Conservation (phyloP, 2,797 vertebrate species). For the Eidolon dupreanum region DNA sequence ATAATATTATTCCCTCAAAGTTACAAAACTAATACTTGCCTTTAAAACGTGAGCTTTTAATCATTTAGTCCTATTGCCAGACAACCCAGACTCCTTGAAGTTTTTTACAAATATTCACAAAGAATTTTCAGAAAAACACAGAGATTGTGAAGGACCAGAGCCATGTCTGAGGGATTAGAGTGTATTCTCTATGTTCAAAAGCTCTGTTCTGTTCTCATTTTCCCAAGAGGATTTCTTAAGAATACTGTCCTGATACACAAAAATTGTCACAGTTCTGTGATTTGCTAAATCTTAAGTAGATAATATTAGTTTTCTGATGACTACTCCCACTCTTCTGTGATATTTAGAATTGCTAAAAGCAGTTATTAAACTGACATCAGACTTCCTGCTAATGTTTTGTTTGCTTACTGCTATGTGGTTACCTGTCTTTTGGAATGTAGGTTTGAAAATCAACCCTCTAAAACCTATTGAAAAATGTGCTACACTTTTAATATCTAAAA, state of each 20-base stretch:
- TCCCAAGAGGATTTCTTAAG: background rate
- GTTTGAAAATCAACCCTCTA: background rate
- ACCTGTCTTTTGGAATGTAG: background rate
- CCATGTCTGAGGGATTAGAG: background rate
- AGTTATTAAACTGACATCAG: background rate
- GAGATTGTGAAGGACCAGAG: background rate
- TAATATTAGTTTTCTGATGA: background rate
- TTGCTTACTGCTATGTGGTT: background rate
- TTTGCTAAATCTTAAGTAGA: background rate
- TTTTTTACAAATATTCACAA: background rate
- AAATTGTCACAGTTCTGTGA: background rate
- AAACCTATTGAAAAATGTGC: background rate
- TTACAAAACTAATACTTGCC: background rate
- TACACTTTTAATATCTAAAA: background rate
- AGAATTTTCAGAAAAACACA: background rate
- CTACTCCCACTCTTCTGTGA: background rate
- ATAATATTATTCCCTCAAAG: background rate
- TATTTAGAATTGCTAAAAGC: background rate
- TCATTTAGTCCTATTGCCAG: background rate
- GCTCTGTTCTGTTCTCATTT: background rate
- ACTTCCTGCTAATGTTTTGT: background rate
- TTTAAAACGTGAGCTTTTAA: background rate
- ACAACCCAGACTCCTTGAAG: background rate
- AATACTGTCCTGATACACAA: background rate
- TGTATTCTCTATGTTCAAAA: background rate